phyloP scores from a whole-genome alignment of 2,888 invertebrate genomes.

The Noctua pronuba region DNA sequence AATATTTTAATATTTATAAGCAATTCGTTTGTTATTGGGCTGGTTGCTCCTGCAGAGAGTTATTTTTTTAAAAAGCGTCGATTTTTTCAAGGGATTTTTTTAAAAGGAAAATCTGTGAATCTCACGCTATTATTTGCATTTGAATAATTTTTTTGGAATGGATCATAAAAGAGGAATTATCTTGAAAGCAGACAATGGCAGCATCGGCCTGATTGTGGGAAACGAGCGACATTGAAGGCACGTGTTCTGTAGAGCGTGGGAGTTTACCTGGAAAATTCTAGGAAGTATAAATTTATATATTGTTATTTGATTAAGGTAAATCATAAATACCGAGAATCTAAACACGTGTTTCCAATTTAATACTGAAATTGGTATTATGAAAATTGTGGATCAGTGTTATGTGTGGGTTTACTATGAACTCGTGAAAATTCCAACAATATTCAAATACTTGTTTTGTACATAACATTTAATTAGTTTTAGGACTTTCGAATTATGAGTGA shows the following conservation, averaged over 20 bases:
- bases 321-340: neutral
- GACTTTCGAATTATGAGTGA: neutral
- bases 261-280: neutral
- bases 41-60: conserved; percentile 58
- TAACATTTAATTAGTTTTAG: neutral
- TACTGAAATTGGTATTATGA: neutral
- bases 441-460: neutral
- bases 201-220: conserved; percentile 12
- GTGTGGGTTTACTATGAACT: neutral
- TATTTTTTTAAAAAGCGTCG: conserved; percentile 60
- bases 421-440: neutral
- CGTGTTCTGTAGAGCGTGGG: neutral
- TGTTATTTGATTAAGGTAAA: neutral
- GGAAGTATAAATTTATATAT: neutral
- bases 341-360: neutral
- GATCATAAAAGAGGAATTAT: conserved; percentile 59
- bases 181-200: conserved; percentile 46
- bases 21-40: conserved; percentile 79
- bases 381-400: neutral
- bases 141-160: conserved; percentile 55
- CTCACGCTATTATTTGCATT: conserved; percentile 60
- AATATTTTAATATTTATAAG: conserved; percentile 87
- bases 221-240: conserved; percentile 16
- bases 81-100: conserved; percentile 44
- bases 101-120: conserved; percentile 60